These are phyloP conservation scores for Temnothorax curvispinosus DNA, from an alignment of 1,140 invertebrate genomes.

Conservation along the genomic window DNA sequence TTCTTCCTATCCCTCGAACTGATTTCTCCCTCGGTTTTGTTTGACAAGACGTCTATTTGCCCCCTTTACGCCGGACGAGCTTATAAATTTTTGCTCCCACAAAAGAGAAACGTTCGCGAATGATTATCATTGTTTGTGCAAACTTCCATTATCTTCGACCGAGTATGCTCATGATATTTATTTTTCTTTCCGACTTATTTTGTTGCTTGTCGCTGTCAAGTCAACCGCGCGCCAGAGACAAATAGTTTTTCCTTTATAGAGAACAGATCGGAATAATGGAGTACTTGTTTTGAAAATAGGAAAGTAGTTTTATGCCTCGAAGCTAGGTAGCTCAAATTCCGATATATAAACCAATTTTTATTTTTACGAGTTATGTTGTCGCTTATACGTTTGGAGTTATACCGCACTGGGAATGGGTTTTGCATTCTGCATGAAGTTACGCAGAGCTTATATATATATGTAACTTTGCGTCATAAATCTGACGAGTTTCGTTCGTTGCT, in stretches of 20 bases:
- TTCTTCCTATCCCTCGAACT: background rate
- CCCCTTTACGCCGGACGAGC: background rate
- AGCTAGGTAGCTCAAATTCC: background rate
- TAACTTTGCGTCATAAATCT: background rate
- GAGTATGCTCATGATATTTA: conserved; percentile 11
- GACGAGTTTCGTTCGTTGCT: background rate
- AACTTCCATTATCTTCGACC: conserved; percentile 9
- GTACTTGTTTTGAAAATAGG: background rate
- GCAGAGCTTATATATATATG: background rate
- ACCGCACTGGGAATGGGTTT: background rate
- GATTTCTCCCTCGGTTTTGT: background rate
- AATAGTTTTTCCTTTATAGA: conserved; percentile 12
- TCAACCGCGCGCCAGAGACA: background rate
- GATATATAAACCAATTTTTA: background rate
- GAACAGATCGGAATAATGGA: background rate
- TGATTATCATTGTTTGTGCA: conserved; percentile 15
- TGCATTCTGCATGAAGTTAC: conserved; percentile 21
- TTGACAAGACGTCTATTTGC: background rate
- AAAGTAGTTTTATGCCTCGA: conserved; percentile 3
- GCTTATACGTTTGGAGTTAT: background rate
- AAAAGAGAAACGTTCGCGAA: conserved; percentile 12
- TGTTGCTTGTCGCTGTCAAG: background rate
- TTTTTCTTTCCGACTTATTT: conserved; percentile 10
- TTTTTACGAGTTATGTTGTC: conserved; percentile 20
- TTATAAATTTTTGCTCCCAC: conserved; percentile 13